Percentiles rank a stretch among this genome's conserved stretches.
These are phyloP conservation scores for Buathra laborator DNA, from an alignment of 2,888 invertebrate genomes.

Conservation along the genomic window DNA sequence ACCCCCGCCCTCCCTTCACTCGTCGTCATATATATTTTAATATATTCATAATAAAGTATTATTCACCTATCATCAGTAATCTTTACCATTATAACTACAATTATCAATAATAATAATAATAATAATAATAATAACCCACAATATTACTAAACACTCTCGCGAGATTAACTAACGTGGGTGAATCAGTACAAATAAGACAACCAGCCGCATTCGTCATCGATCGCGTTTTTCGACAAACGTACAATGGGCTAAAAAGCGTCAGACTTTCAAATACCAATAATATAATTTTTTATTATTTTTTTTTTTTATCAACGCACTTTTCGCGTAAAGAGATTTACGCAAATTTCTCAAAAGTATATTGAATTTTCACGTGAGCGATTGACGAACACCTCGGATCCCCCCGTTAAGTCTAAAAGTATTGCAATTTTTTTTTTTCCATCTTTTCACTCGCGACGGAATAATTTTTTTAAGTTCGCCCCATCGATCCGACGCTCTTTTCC, in stretches of 20 bases:
- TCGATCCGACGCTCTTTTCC: slow-evolving; percentile 2
- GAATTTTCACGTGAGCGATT: background rate
- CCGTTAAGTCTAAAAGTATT: slow-evolving; percentile 10
- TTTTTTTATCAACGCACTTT: background rate
- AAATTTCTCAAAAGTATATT: background rate
- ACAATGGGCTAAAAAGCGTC: slow-evolving; percentile 68
- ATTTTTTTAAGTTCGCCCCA: background rate
- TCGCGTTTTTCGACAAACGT: slow-evolving; percentile 69
- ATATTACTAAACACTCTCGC: slow-evolving; percentile 75
- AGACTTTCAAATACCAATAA: slow-evolving; percentile 50
- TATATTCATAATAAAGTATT: slow-evolving; percentile 78
- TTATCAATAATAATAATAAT: slow-evolving; percentile 60
- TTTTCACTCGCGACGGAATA: background rate
- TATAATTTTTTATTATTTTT: background rate
- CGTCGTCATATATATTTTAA: slow-evolving; percentile 64
- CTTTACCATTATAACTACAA: slow-evolving; percentile 49
- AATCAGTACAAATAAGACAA: slow-evolving; percentile 76
- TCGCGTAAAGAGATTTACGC: background rate
- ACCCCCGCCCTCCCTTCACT: slow-evolving; percentile 52
- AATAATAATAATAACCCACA: slow-evolving; percentile 76
- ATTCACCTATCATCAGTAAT: slow-evolving; percentile 78
- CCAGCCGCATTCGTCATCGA: slow-evolving; percentile 70
- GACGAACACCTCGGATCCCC: background rate
- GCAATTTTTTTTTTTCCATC: background rate
- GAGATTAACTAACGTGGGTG: slow-evolving; percentile 73